Conservation (phyloP, 2,113 vertebrate species). For the Paradoxurus hermaphroditus region DNA sequence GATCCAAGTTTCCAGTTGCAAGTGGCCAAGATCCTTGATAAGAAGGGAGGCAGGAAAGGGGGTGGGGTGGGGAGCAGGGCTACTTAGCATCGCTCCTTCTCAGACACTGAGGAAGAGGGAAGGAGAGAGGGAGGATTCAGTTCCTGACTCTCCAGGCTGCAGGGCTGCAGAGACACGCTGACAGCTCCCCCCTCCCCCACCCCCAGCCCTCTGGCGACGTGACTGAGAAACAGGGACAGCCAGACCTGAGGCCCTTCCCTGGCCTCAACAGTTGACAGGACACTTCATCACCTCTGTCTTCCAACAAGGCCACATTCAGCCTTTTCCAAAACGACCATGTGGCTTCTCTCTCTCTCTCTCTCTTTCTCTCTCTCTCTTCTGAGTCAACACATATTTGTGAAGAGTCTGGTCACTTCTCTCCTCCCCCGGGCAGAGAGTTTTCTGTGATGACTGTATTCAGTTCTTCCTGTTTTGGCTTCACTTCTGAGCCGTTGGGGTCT, state of each 20-base stretch:
- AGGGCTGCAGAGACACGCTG: not conserved
- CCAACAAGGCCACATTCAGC: not conserved
- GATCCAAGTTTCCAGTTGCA: constrained; percentile 54
- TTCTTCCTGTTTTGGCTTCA: not conserved
- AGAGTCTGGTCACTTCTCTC: not conserved
- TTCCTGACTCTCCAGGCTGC: not conserved
- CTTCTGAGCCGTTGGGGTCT: not conserved
- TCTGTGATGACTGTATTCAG: not conserved
- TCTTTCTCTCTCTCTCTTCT: not conserved
- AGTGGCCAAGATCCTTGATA: constrained; percentile 36
- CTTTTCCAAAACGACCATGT: not conserved
- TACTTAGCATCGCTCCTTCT: not conserved
- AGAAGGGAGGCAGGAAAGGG: not conserved
- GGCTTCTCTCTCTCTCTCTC: too few relatives aligned
- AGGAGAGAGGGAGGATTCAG: not conserved
- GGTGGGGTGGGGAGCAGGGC: not conserved
- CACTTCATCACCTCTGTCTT: not conserved
- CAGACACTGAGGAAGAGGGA: not conserved
- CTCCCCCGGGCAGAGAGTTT: not conserved
- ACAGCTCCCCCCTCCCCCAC: accelerated
- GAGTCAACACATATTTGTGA: not conserved
- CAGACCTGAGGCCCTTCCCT: not conserved
- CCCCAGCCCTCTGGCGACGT: not conserved
- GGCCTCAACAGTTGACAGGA: not conserved
- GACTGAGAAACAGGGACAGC: not conserved